phyloP scores from a whole-genome alignment of 2,113 vertebrate species.

The Calyptommatus sinebrachiatus region DNA sequence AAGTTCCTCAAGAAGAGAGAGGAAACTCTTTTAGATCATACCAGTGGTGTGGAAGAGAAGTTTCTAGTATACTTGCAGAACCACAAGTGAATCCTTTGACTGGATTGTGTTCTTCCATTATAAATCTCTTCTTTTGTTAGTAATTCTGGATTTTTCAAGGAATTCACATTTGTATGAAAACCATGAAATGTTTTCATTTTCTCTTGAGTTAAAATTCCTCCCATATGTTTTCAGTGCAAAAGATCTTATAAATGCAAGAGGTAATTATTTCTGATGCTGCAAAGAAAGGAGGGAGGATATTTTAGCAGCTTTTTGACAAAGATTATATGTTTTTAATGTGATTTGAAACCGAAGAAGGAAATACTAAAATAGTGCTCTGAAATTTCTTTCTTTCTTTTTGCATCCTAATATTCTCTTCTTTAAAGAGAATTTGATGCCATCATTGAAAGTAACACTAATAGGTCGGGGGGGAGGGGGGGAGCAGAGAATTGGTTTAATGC shows the following conservation, averaged over 20 bases:
- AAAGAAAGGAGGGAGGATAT: background rate
- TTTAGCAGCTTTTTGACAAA: background rate
- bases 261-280: slow-evolving; percentile 1
- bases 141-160: slow-evolving; percentile 11
- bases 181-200: background rate
- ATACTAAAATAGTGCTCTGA: slow-evolving; percentile 4
- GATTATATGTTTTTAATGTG: background rate
- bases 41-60: too few species aligned
- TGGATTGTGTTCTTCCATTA: background rate
- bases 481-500: slow-evolving; percentile 17
- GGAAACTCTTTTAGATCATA: too few species aligned
- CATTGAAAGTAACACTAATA: slow-evolving; percentile 38
- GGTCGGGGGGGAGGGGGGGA: background rate
- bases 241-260: background rate
- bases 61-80: too few species aligned
- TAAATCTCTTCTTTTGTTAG: background rate
- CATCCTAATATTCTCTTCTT: slow-evolving; percentile 10
- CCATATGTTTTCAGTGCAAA: background rate
- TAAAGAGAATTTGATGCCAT: slow-evolving; percentile 37
- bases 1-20: too few species aligned
- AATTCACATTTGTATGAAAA: background rate
- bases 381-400: background rate
- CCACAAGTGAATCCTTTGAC: too few species aligned
- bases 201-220: background rate
- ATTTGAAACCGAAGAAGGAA: slow-evolving; percentile 28